phyloP scores from a whole-genome alignment of 2,113 vertebrate genomes.

The Bos indicus region DNA sequence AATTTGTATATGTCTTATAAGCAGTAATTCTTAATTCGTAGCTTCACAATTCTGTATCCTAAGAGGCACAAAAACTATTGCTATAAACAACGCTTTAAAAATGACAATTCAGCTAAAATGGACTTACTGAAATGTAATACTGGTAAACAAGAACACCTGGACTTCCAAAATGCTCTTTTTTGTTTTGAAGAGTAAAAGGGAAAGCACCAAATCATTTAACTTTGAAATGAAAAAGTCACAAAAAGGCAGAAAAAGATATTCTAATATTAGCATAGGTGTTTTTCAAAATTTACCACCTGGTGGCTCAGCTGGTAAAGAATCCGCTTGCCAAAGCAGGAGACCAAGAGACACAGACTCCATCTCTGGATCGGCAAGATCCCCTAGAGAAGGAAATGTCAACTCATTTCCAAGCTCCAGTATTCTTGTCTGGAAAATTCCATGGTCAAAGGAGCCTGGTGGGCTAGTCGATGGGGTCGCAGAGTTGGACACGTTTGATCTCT shows the following conservation, averaged over 20 bases:
- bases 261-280: rapidly evolving
- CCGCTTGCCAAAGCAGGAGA: neutral
- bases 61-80: neutral
- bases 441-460: neutral
- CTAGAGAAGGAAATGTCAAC: neutral
- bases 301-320: neutral
- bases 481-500: neutral
- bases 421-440: neutral
- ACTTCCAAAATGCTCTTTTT: neutral
- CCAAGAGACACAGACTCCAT: neutral
- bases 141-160: neutral
- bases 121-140: neutral
- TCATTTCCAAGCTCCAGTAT: neutral
- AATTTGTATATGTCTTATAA: neutral
- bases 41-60: neutral
- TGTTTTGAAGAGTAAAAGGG: neutral
- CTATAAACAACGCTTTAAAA: neutral
- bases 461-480: neutral
- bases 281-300: neutral
- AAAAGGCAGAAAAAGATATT: neutral
- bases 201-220: neutral
- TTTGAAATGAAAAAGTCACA: neutral
- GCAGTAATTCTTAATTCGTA: neutral
- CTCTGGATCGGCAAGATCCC: neutral
- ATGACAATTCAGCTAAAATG: neutral